These are phyloP conservation scores for Cryptoprocta ferox DNA, from an alignment of 2,797 vertebrate species.

Conservation along the genomic window DNA sequence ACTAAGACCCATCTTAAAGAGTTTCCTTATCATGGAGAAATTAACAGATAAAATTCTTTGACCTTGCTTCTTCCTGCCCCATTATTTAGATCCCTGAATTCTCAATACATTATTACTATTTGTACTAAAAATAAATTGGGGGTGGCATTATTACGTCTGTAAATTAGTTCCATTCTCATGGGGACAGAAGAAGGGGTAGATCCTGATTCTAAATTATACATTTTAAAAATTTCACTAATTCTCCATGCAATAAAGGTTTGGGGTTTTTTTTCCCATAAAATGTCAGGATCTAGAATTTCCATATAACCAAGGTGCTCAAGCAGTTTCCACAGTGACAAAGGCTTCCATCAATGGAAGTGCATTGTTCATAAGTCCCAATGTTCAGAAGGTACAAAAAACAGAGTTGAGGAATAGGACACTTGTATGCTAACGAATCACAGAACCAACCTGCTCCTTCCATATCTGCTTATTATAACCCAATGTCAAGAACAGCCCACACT, in stretches of 20 bases:
- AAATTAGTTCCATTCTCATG: neutral
- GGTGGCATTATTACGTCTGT: neutral
- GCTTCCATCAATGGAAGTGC: neutral
- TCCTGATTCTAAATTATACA: neutral
- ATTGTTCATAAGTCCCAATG: neutral
- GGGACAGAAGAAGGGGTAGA: neutral
- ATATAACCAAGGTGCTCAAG: neutral
- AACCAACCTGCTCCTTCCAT: neutral
- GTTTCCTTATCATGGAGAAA: neutral
- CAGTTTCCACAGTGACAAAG: neutral
- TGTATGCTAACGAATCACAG: neutral
- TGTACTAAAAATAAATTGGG: neutral
- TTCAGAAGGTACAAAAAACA: neutral
- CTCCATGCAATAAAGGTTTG: neutral
- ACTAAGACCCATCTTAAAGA: neutral
- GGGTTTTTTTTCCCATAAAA: neutral
- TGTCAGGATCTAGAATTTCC: neutral
- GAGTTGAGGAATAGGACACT: neutral
- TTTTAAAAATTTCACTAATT: neutral
- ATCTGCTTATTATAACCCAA: neutral
- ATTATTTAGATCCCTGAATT: conserved; percentile 3
- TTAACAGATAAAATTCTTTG: neutral
- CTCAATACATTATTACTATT: neutral
- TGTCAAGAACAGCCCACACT: neutral
- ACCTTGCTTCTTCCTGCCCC: neutral